Evolutionary conservation across 1,140 invertebrate genomes (phyloP).

Genomic region (Platyscapa corneri): DNA sequence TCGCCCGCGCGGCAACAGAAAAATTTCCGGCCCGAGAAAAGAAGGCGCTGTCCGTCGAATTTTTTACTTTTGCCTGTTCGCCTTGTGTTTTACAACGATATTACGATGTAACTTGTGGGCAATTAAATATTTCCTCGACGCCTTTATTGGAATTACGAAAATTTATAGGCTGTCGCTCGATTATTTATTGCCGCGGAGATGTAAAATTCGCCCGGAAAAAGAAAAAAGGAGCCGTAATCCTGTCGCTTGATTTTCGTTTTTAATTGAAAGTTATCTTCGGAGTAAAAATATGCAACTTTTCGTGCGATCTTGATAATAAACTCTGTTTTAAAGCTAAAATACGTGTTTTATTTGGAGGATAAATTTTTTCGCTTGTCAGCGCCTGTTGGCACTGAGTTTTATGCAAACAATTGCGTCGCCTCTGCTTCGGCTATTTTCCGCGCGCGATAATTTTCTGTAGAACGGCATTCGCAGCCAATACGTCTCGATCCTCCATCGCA

Average conservation of each 20-base stretch:
- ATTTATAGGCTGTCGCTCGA: background rate
- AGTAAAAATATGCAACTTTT: background rate
- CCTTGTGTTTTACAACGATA: conserved; percentile 24
- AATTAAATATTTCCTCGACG: conserved; percentile 25
- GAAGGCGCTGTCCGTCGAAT: background rate
- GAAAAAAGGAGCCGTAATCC: background rate
- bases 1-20: background rate
- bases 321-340: background rate
- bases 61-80: background rate
- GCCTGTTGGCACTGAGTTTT: background rate
- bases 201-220: background rate
- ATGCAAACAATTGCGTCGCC: too few species aligned
- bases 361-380: background rate
- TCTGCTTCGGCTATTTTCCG: background rate
- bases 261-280: background rate
- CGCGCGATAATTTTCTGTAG: background rate
- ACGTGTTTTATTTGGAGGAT: background rate
- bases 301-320: conserved; percentile 2
- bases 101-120: conserved; percentile 27
- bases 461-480: background rate
- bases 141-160: conserved; percentile 18
- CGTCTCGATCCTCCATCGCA: background rate
- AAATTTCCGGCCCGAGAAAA: background rate
- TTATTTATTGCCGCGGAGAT: conserved; percentile 16
- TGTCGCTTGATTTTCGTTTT: background rate